Percentiles rank a stretch among this genome's conserved stretches.
These are phyloP conservation scores for Mugil cephalus DNA, from an alignment of 2,113 vertebrate species.

Conservation along the genomic window DNA sequence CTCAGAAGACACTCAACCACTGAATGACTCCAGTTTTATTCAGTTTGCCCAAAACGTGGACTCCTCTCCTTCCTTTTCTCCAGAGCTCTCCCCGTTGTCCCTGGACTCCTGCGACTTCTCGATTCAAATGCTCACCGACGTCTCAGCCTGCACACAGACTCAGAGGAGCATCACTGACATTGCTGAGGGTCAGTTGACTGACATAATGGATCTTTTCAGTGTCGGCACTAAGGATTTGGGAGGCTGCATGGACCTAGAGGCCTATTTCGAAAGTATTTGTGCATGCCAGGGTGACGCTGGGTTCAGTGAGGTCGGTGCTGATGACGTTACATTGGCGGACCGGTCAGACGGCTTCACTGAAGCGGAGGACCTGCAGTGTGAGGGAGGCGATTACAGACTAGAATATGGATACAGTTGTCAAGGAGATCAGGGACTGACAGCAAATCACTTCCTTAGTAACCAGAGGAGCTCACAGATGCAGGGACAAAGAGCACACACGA, in stretches of 20 bases:
- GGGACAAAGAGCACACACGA: conserved; percentile 1
- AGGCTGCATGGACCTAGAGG: conserved; percentile 51
- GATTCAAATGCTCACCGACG: conserved; percentile 62
- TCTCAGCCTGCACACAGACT: conserved; percentile 20
- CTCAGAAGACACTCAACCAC: conserved; percentile 43
- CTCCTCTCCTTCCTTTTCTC: conserved; percentile 46
- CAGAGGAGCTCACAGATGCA: conserved; percentile 3
- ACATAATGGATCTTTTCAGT: conserved; percentile 68
- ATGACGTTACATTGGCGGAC: conserved; percentile 29
- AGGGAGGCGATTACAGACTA: conserved; percentile 10
- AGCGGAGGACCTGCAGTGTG: conserved; percentile 19
- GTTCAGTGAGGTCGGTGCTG: conserved; percentile 14
- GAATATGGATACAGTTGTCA: conserved; percentile 21
- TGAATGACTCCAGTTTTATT: conserved; percentile 1
- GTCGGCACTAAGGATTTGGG: conserved; percentile 29
- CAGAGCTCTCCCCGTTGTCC: conserved; percentile 63
- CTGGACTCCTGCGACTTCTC: conserved; percentile 77
- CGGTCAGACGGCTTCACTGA: conserved; percentile 24
- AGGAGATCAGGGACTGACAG: conserved; percentile 1
- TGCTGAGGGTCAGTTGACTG: conserved; percentile 66
- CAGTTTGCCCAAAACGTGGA: conserved; percentile 28
- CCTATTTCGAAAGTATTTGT: conserved; percentile 60
- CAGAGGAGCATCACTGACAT: conserved; percentile 44
- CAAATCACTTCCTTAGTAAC: conserved; percentile 2
- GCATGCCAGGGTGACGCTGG: conserved; percentile 41